These are phyloP conservation scores for Diarsia rubi DNA, from an alignment of 2,888 invertebrate species.

Conservation along the genomic window DNA sequence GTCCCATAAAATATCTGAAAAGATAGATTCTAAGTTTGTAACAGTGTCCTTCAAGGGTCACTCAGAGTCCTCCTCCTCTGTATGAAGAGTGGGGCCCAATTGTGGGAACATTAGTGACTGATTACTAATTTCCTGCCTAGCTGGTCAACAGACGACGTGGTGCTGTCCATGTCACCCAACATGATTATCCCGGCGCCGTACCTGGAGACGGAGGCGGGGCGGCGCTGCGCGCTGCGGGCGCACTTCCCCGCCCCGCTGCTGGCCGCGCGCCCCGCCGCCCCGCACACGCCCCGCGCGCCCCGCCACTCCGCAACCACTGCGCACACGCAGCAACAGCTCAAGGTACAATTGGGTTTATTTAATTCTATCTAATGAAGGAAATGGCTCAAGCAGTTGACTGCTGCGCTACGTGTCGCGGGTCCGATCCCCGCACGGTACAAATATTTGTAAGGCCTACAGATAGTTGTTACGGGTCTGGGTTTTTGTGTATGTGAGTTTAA, in stretches of 20 bases:
- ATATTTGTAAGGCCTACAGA: too few species aligned
- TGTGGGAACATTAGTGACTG: not conserved
- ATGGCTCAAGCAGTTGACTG: too few species aligned
- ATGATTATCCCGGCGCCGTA: slow-evolving; percentile 96
- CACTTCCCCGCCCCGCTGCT: slow-evolving; percentile 89
- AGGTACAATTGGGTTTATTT: too few species aligned
- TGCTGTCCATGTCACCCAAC: slow-evolving; percentile 96
- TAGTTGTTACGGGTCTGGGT: too few species aligned
- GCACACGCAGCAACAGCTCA: slow-evolving; percentile 78
- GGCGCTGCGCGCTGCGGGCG: slow-evolving; percentile 93
- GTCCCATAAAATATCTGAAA: not conserved
- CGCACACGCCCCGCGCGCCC: slow-evolving; percentile 54
- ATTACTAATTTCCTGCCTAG: slow-evolving; percentile 75
- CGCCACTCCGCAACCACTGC: slow-evolving; percentile 18
- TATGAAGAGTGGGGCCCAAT: not conserved
- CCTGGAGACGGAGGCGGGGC: slow-evolving; percentile 96
- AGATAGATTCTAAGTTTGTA: too few species aligned
- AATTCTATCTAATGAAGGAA: too few species aligned
- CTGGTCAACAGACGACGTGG: slow-evolving; percentile 90
- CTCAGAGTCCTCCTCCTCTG: not conserved
- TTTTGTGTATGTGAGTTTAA: too few species aligned
- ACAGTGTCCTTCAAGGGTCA: not conserved
- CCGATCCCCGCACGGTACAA: too few species aligned
- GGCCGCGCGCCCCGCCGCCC: slow-evolving; percentile 50
- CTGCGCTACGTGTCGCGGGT: too few species aligned